These are phyloP conservation scores for Stratiolaelaps scimitus DNA, from an alignment of 1,140 invertebrate genomes.

Conservation along the genomic window DNA sequence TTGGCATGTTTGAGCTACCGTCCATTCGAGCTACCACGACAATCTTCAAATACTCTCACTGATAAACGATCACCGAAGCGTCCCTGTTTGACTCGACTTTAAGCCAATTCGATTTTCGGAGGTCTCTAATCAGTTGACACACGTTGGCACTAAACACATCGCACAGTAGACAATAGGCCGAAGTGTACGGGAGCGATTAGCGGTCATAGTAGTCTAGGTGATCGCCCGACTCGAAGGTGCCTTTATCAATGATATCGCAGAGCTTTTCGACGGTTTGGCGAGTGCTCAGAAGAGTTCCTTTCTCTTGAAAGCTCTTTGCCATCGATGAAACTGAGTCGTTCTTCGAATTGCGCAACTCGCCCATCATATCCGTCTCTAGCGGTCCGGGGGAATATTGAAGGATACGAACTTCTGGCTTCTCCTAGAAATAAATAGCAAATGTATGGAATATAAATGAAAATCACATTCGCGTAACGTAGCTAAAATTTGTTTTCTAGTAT, in stretches of 20 bases:
- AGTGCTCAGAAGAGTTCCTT: background rate
- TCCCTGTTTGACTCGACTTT: too few relatives aligned
- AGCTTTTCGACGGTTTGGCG: background rate
- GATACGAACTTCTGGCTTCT: background rate
- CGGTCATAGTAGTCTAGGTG: constrained; percentile 13
- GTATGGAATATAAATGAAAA: too few relatives aligned
- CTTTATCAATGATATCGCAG: constrained; percentile 15
- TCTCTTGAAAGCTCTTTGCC: background rate
- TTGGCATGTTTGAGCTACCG: too few relatives aligned
- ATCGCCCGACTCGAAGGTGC: background rate
- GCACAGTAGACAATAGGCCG: too few relatives aligned
- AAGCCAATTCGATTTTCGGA: too few relatives aligned
- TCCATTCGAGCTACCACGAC: too few relatives aligned
- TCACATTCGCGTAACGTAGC: too few relatives aligned
- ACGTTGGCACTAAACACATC: too few relatives aligned
- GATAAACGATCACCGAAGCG: too few relatives aligned
- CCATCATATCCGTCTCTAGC: constrained; percentile 19
- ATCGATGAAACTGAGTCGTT: background rate
- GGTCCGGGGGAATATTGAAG: constrained; percentile 17
- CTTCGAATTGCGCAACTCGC: background rate
- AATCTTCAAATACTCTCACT: too few relatives aligned
- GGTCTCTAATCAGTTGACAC: too few relatives aligned
- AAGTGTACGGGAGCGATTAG: background rate
- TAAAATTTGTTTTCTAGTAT: too few relatives aligned
- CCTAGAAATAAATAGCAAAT: background rate